phyloP scores from a whole-genome alignment of 92 coral and sea anemone genomes.

The Epizoanthus rinbou region DNA sequence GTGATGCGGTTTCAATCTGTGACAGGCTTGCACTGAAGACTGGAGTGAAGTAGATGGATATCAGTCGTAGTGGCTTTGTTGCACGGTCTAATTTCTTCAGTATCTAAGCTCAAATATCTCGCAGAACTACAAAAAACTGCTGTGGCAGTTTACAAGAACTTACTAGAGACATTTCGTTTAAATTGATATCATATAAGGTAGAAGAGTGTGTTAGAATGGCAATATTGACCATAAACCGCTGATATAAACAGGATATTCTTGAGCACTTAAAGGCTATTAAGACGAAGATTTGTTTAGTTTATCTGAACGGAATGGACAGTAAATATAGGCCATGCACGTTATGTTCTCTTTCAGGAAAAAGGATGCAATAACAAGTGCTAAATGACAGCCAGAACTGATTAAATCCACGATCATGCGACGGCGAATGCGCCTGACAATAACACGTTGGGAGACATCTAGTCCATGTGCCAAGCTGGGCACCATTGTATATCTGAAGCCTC shows the following conservation, averaged over 20 bases:
- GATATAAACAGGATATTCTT: slow-evolving; percentile 64
- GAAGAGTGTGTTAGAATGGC: background rate
- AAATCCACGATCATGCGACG: slow-evolving; percentile 17
- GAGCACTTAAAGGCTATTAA: slow-evolving; percentile 74
- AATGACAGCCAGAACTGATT: slow-evolving; percentile 17
- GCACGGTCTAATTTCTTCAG: background rate
- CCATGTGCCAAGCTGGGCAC: slow-evolving; percentile 27
- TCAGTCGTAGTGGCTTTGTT: background rate
- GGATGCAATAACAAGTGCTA: slow-evolving; percentile 26
- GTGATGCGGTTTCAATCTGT: slow-evolving; percentile 25
- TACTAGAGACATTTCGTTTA: slow-evolving; percentile 20
- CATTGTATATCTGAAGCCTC: slow-evolving; percentile 27
- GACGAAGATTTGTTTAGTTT: slow-evolving; percentile 78
- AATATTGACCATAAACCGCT: slow-evolving; percentile 68
- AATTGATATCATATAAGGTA: slow-evolving; percentile 27
- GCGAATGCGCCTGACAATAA: background rate
- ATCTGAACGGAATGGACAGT: slow-evolving; percentile 66
- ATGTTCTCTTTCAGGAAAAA: slow-evolving; percentile 26
- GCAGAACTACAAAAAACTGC: background rate
- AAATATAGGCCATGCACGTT: slow-evolving; percentile 56
- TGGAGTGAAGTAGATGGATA: background rate
- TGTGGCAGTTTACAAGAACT: background rate
- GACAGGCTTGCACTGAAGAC: background rate
- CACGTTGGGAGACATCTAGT: slow-evolving; percentile 2
- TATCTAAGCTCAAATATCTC: background rate